phyloP scores from a whole-genome alignment of 2,797 vertebrate species.

The Coccyzus lansbergi region DNA sequence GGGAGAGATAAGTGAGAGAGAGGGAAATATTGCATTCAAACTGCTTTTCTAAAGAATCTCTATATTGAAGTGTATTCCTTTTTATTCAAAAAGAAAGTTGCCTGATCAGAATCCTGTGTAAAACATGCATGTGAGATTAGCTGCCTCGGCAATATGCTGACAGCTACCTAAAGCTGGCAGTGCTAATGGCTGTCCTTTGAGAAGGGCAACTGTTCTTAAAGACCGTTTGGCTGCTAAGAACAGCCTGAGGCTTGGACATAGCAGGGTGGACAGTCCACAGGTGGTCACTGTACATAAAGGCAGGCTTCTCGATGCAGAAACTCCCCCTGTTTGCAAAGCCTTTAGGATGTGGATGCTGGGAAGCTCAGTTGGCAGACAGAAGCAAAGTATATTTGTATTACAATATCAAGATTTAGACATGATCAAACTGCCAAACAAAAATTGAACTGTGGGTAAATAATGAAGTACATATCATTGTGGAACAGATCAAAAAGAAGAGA shows the following conservation, averaged over 20 bases:
- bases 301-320: not conserved
- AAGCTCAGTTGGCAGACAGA: not conserved
- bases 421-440: not conserved
- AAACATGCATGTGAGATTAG: not conserved
- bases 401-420: not conserved
- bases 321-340: not conserved
- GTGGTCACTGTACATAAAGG: not conserved
- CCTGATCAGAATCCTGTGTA: not conserved
- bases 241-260: fast-evolving
- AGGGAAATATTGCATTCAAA: not conserved
- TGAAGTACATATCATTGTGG: not conserved
- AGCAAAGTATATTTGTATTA: not conserved
- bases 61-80: not conserved
- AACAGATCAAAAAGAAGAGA: not conserved
- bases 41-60: not conserved
- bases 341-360: fast-evolving
- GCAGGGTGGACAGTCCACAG: not conserved
- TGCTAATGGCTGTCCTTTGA: not conserved
- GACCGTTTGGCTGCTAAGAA: fast-evolving
- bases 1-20: not conserved
- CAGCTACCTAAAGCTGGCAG: not conserved
- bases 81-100: not conserved
- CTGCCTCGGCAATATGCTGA: not conserved
- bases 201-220: not conserved
- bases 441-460: not conserved